Evolutionary conservation across 2,113 vertebrate species (phyloP).

Genomic region (Phainopepla nitens): DNA sequence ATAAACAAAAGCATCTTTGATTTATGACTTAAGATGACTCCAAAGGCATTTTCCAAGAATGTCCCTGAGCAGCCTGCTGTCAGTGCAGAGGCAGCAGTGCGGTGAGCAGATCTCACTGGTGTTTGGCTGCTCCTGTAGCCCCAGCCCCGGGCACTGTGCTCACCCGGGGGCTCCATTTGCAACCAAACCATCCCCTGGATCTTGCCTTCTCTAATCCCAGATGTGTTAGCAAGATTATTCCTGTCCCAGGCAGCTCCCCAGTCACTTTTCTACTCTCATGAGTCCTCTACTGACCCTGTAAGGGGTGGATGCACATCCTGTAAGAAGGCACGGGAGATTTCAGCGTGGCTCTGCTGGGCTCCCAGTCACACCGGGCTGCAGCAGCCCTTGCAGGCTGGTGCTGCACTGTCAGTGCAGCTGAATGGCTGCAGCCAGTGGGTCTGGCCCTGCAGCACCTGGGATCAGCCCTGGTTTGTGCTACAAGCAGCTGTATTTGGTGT

Average conservation of each 20-base stretch:
- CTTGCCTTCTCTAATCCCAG: neutral
- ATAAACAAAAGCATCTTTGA: neutral
- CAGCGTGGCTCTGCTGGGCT: neutral
- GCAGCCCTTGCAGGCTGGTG: neutral
- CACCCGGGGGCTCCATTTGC: neutral
- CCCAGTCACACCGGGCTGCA: neutral
- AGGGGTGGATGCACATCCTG: neutral
- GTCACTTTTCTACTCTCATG: rapidly evolving
- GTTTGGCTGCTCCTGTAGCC: rapidly evolving
- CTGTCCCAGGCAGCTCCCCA: neutral
- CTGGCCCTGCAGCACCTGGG: neutral
- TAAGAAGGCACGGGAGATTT: neutral
- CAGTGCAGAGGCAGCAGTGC: neutral
- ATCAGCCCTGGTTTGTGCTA: neutral
- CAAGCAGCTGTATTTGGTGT: neutral
- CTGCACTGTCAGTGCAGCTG: neutral
- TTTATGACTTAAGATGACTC: neutral
- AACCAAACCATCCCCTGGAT: neutral
- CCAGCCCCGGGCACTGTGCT: neutral
- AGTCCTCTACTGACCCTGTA: neutral
- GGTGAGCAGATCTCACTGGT: rapidly evolving
- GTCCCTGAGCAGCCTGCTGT: neutral
- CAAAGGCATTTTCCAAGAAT: neutral
- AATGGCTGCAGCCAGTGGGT: neutral
- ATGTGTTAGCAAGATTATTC: no score